Evolutionary conservation across 2,797 vertebrate genomes (phyloP).

Genomic region (Balearica regulorum): DNA sequence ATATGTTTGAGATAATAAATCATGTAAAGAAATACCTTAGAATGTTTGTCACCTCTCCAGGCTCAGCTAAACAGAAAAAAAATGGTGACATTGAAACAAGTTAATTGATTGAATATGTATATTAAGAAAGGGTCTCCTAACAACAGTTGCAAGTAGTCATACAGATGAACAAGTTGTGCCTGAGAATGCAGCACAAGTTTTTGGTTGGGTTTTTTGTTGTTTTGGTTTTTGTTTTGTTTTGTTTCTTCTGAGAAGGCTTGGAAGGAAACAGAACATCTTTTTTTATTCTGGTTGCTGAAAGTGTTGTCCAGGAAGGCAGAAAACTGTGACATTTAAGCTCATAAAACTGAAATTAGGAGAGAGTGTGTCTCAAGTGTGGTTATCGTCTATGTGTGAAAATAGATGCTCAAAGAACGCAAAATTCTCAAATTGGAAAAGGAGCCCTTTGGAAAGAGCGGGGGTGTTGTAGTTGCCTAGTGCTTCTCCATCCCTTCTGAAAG

Average conservation of each 20-base stretch:
- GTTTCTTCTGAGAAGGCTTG: neutral
- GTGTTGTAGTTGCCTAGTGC: neutral
- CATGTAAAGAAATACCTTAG: neutral
- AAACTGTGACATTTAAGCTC: neutral
- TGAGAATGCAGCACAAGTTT: neutral
- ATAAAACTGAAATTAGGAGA: neutral
- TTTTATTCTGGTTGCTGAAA: neutral
- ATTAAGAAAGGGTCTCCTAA: neutral
- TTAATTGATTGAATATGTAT: neutral
- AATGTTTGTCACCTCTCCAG: neutral
- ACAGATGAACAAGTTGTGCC: neutral
- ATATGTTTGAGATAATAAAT: neutral
- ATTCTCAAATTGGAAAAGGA: neutral
- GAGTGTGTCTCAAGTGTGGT: neutral
- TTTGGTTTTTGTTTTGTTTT: neutral
- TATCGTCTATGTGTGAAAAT: neutral
- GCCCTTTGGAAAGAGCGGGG: neutral
- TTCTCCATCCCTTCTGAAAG: neutral
- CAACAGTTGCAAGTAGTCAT: neutral
- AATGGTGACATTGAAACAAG: neutral
- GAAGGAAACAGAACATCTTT: neutral
- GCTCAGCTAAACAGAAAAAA: neutral
- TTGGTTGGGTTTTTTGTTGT: too few species aligned
- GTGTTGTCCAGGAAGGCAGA: slow-evolving; percentile 9
- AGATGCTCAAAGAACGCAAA: neutral